Percentiles rank a stretch among this genome's conserved stretches.
These are phyloP conservation scores for Sinodicranocentrus sp. DNA, from an alignment of 2,888 invertebrate species.

Conservation along the genomic window DNA sequence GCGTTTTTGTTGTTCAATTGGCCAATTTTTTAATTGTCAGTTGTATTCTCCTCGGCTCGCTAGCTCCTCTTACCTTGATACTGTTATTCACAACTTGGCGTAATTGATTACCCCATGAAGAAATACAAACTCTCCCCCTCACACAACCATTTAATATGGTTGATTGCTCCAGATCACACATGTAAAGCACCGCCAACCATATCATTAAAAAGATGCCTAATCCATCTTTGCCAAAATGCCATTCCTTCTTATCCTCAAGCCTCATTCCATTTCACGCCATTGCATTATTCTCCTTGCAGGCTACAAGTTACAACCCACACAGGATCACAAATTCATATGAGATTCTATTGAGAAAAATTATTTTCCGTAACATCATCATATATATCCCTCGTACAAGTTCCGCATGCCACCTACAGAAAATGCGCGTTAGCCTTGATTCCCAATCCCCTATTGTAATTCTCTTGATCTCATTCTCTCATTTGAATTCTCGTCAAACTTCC, in stretches of 20 bases:
- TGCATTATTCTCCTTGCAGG: too few relatives aligned
- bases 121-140: background rate
- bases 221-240: background rate
- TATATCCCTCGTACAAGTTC: too few relatives aligned
- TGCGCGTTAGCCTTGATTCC: too few relatives aligned
- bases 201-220: constrained; percentile 3
- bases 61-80: background rate
- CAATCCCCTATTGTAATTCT: background rate
- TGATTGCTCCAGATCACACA: constrained; percentile 18
- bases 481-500: constrained; percentile 45
- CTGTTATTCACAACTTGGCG: background rate
- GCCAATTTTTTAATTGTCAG: background rate
- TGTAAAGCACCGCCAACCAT: background rate
- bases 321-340: background rate
- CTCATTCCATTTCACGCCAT: background rate
- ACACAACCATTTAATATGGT: background rate
- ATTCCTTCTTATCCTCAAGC: background rate
- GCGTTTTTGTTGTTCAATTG: background rate
- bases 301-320: too few relatives aligned
- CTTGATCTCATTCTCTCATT: constrained; percentile 19
- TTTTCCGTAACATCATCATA: constrained; percentile 28
- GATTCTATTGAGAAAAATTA: background rate
- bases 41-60: background rate
- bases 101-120: constrained; percentile 10
- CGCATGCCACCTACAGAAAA: constrained; percentile 50